Evolutionary conservation across 1,140 invertebrate genomes (phyloP), one percentile per base, ranked within the genome.

Genomic region (Bombus turneri): DNA sequence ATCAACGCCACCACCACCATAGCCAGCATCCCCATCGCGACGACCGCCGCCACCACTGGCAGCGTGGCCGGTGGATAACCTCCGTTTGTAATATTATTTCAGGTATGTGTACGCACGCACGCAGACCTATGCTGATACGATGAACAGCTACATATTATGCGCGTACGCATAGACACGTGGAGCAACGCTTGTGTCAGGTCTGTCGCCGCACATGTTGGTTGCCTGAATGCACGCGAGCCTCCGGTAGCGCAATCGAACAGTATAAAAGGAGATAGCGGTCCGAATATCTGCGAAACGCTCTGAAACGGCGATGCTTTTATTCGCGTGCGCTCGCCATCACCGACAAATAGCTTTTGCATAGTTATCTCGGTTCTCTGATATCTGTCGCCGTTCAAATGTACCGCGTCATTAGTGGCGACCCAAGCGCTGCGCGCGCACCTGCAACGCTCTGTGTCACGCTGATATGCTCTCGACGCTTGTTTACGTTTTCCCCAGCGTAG

Each of bases 31-130:
- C 83, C 86, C 59, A 76, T 81, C 41, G 73, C 47, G 31, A 69
- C 71, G 62, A 69, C 75, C 68, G 34, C 80, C 78, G 81, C 69
- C 73, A 82, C 79, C 85, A 68, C 66, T 79, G 78, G 47, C 83
- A 81, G 43, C 80, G 62, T 68, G 59, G 78, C 77, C 47, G 68
- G 80, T 34, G 89, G 85, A 91, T 89, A 91, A 91, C 87, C 89
- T 64, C 75, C 79, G 84, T 71, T 80, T 80, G 82, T 88, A 88
- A 86, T 92, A 89, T 92, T 92, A 92, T 92, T 92, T 91, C 86
- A 83, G 71, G 85, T 85, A 85, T 87, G 81, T 53, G 66, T 78
- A 39, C 59, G 25, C 12, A 43, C 28, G 31, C 25, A 53, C 31
- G 72, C 78, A 86, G 28, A 37, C n/a, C 31, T 37, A 57, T 53